phyloP scores from a whole-genome alignment of 2,888 invertebrate genomes.

The Himalopsyche japonica region DNA sequence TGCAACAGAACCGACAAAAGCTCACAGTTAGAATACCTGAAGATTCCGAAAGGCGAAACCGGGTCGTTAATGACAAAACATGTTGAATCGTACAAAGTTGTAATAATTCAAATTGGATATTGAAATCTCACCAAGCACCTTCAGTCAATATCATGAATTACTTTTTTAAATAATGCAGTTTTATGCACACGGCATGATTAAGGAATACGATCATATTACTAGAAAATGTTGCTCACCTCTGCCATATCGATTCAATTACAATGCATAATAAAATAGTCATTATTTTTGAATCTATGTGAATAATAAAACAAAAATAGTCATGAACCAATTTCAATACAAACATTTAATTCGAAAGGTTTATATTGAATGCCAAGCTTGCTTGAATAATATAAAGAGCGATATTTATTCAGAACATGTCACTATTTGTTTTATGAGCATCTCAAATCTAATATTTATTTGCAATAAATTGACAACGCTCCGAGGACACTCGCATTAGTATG shows the following conservation, averaged over 20 bases:
- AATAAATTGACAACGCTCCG: constrained; percentile 36
- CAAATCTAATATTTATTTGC: constrained; percentile 34
- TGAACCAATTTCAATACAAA: neutral
- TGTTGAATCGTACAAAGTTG: too few species aligned
- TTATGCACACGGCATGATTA: too few species aligned
- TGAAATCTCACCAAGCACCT: too few species aligned
- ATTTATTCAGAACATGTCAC: neutral
- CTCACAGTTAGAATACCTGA: too few species aligned
- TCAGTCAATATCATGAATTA: too few species aligned
- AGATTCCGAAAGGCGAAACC: too few species aligned
- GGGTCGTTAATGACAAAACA: too few species aligned
- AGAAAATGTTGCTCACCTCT: too few species aligned
- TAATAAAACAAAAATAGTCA: neutral
- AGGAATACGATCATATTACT: too few species aligned
- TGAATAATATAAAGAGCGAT: neutral
- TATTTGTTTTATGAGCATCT: constrained; percentile 23
- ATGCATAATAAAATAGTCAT: neutral
- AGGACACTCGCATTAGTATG: constrained; percentile 39
- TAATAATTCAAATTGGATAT: too few species aligned
- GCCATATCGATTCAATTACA: neutral
- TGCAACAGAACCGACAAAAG: too few species aligned
- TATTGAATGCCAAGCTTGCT: neutral
- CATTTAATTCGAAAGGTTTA: neutral
- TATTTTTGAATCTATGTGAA: neutral
- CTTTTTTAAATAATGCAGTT: too few species aligned